Conservation (phyloP, 2,888 invertebrate genomes). For the Therioaphis trifolii region DNA sequence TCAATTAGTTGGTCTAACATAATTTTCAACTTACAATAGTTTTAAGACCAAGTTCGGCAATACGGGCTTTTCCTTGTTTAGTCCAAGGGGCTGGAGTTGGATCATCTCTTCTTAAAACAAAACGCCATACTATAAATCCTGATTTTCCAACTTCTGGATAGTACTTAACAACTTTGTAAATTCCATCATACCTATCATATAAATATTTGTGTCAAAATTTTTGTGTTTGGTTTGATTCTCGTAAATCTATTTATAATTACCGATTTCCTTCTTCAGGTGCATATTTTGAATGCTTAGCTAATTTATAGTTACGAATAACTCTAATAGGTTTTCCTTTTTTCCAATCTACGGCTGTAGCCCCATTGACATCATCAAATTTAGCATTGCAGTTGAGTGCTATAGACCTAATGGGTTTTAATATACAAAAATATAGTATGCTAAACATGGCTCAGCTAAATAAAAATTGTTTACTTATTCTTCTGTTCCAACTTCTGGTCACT, state of each 20-base stretch:
- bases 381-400: slow-evolving; percentile 82
- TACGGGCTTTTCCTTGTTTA: slow-evolving; percentile 74
- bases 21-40: slow-evolving; percentile 68
- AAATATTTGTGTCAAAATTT: too few species aligned
- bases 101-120: slow-evolving; percentile 81
- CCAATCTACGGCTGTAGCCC: slow-evolving; percentile 81
- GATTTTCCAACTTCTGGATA: slow-evolving; percentile 82
- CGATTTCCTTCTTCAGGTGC: slow-evolving; percentile 80
- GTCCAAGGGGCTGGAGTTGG: slow-evolving; percentile 85
- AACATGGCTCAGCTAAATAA: not conserved
- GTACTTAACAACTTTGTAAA: slow-evolving; percentile 87
- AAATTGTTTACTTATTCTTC: slow-evolving; percentile 70
- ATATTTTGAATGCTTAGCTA: slow-evolving; percentile 80
- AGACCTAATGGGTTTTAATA: slow-evolving; percentile 71
- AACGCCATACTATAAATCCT: slow-evolving; percentile 84
- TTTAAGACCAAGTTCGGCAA: slow-evolving; percentile 70
- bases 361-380: slow-evolving; percentile 73
- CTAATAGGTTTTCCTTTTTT: slow-evolving; percentile 80
- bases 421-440: not conserved
- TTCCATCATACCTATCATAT: slow-evolving; percentile 86
- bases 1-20: too few species aligned
- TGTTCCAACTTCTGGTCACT: slow-evolving; percentile 82
- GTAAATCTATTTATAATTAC: too few species aligned
- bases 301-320: slow-evolving; percentile 82
- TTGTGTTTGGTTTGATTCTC: too few species aligned